Conservation (phyloP, 1,140 invertebrate genomes). For the Mesaphorura yosii region DNA sequence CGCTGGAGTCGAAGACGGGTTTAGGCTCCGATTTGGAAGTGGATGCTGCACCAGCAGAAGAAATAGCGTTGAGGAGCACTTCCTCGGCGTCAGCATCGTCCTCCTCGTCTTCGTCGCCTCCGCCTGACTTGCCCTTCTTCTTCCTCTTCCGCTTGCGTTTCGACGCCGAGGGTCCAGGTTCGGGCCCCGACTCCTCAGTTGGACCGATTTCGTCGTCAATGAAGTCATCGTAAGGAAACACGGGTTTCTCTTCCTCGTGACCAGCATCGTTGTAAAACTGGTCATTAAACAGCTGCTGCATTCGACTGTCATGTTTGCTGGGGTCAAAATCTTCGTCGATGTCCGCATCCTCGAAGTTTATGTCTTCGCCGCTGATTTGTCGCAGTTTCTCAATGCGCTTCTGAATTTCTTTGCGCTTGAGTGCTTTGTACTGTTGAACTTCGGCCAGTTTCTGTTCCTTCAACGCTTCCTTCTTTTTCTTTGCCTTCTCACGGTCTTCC, state of each 20-base stretch:
- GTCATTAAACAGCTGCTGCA: conserved; percentile 75
- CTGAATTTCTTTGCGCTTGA: conserved; percentile 82
- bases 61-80: too few species aligned
- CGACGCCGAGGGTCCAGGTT: conserved; percentile 47
- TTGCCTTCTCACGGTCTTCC: conserved; percentile 59
- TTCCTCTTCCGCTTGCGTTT: conserved; percentile 38
- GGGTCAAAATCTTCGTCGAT: conserved; percentile 89
- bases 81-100: too few species aligned
- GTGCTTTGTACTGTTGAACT: conserved; percentile 67
- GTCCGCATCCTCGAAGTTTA: conserved; percentile 47
- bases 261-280: conserved; percentile 63
- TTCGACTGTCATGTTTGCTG: conserved; percentile 69
- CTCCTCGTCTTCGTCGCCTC: too few species aligned
- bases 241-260: conserved; percentile 64
- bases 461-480: conserved; percentile 66
- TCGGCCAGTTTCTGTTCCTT: conserved; percentile 73
- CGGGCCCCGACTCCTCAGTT: conserved; percentile 7
- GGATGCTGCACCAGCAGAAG: too few species aligned
- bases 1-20: conserved; percentile 66
- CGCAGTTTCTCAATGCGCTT: conserved; percentile 77
- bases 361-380: conserved; percentile 63
- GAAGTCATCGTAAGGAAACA: conserved; percentile 67
- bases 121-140: conserved; percentile 48
- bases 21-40: too few species aligned
- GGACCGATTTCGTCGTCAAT: too few species aligned